Evolutionary conservation across 1,140 invertebrate genomes (phyloP), one percentile per base, ranked within the genome.

Genomic region (Ceratina calcarata): DNA sequence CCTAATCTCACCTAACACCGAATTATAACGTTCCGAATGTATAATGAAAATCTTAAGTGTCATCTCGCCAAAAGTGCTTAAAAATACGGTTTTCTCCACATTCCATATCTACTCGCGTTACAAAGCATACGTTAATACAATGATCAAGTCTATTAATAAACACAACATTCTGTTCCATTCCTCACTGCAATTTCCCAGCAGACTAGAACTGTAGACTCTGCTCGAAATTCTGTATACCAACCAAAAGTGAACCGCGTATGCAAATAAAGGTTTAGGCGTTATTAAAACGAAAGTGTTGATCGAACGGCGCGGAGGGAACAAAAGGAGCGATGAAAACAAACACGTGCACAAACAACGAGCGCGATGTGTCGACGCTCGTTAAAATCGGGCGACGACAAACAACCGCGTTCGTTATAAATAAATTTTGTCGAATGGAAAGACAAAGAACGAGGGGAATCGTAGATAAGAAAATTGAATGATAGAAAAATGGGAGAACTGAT

Each of bases 351-450:
- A 77, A 77, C 37, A 77, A 24, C 45, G 10, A 20, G 12, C 53
- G 53, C 53, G 20, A 24, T 51, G 16, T 18, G 51, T 10, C 65
- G 66, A 49, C 74, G 53, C n/a, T 76, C 64, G 73, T 75, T 45
- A 53, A 57, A 76, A 76, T 76, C 74, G 58, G 55, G 37, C 27
- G 64, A n/a, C 24, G 66, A 69, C 49, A 70, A 77, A 77, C 57
- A 69, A 70, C 57, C n/a, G 24, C 18, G 24, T 27, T 6, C 18
- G 24, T 64, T 70, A 70, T 61, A 77, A 70, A 77, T 77, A 77
- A 77, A 61, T 68, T 70, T 69, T 70, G 57, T 69, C 22, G n/a
- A 53, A 62, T 60, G 24, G 37, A 16, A 18, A 37, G 53, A 22
- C 20, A 7, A 24, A 37, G 20, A 62, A 27, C 22, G 4, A 24